Conservation (phyloP, 2,113 vertebrate species). For the Callorhinus ursinus region DNA sequence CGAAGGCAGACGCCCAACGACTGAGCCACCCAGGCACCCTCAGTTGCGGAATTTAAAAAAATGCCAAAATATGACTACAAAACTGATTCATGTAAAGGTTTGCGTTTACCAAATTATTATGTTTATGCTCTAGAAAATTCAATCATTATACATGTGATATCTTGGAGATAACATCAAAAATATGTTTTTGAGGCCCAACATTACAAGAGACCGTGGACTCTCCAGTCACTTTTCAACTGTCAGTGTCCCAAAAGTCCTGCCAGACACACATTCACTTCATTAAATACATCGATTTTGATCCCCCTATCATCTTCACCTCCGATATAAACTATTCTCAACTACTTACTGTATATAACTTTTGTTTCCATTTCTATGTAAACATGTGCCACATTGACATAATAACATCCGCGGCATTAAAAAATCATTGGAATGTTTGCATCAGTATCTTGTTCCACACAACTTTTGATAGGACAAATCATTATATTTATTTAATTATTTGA, state of each 20-base stretch:
- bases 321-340: not conserved
- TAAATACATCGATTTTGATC: not conserved
- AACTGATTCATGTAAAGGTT: not conserved
- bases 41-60: not conserved
- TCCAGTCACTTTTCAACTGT: not conserved
- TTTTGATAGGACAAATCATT: constrained; percentile 5
- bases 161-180: not conserved
- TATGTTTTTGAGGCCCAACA: not conserved
- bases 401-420: not conserved
- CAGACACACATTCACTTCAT: not conserved
- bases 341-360: not conserved
- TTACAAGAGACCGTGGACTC: not conserved
- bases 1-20: no score
- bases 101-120: not conserved
- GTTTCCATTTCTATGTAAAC: not conserved
- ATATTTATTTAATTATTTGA: not conserved
- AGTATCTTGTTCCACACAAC: not conserved
- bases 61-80: not conserved
- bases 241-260: not conserved
- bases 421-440: not conserved
- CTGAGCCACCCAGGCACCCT: no score
- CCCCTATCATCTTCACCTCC: not conserved
- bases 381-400: not conserved
- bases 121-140: not conserved
- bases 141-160: not conserved